Percentiles rank a stretch among this genome's conserved stretches.
phyloP scores from a whole-genome alignment of 2,888 invertebrate genomes.

The Scaptomyza polygonia region DNA sequence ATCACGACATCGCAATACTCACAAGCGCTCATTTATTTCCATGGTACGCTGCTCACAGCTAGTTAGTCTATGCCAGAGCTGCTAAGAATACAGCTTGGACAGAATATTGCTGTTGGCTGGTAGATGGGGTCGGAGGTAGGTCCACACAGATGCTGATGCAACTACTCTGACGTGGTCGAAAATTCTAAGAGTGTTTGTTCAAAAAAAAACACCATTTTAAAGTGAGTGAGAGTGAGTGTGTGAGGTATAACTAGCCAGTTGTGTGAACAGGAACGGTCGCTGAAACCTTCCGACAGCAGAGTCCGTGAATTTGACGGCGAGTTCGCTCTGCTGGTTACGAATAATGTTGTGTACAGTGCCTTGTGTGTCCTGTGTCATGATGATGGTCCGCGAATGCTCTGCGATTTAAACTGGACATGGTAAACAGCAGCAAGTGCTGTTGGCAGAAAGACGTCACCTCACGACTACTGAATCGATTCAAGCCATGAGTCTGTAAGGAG shows the following conservation, averaged over 20 bases:
- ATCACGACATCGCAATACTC: not conserved
- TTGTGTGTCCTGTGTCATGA: constrained; percentile 17
- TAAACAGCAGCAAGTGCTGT: constrained; percentile 54
- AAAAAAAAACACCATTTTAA: constrained; percentile 50
- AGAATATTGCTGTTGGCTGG: not conserved
- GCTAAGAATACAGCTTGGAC: not conserved
- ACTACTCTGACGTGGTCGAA: constrained; percentile 48
- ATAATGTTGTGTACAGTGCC: constrained; percentile 24
- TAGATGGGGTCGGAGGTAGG: not conserved
- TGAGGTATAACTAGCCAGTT: constrained; percentile 10
- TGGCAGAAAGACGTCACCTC: constrained; percentile 51
- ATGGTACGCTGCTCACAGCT: not conserved
- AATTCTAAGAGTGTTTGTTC: constrained; percentile 61
- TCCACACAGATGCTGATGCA: constrained; percentile 55
- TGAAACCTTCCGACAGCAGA: constrained; percentile 22
- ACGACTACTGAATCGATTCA: constrained; percentile 32
- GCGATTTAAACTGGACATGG: constrained; percentile 66
- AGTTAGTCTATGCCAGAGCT: too few relatives aligned
- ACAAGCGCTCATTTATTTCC: not conserved
- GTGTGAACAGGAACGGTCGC: constrained; percentile 6
- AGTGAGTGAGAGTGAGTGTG: not conserved
- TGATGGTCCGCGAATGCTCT: constrained; percentile 44
- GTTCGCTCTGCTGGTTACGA: constrained; percentile 46
- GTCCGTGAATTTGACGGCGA: constrained; percentile 39
- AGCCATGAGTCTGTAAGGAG: constrained; percentile 50